Evolutionary conservation across 2,888 invertebrate genomes (phyloP), one percentile per base, ranked within the genome.

Genomic region (Bugula neritina): DNA sequence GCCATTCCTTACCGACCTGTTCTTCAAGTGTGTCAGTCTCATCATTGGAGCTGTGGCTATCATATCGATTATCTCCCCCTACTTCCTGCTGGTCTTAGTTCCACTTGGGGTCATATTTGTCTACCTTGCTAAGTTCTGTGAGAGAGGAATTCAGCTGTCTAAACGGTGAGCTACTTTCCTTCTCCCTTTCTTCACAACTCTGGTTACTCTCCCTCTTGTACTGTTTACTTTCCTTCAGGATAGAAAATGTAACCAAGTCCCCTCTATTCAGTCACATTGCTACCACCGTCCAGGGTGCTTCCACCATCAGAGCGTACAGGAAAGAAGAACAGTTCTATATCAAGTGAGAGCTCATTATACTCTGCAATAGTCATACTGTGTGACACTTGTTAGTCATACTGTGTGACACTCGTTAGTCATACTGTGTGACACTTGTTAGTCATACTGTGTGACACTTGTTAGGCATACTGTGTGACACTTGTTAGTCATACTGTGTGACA

Each of bases 41-140:
- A 93, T 94, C 85, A 80, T 92, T 80, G 87, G 88, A 71, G 89
- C 93, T 73, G 90, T 94, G 74, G 74, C 93, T 76, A 93, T 94
- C 17, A 90, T 95, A 78, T 90, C 90, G 86, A 88, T 88, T 79
- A 91, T 93, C 76, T 94, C 94, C 71, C 92, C 92, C 84, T 81
- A 79, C 75, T 84, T 86, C 73, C 78, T 84, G 35, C 72, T 85
- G 29, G 82, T 82, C 23, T 77, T 82, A 52, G 72, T 85, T 17
- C 84, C 85, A 1, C 77, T 86, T 21, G 75, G 78, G 54, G 73
- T 78, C 34, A 73, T 83, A 3, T 85, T 86, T 74, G 71, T 80
- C 25, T 69, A 84, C 1, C 79, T 85, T 34, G 82, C 84, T 71
- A 75, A 78, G 17, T 77, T 83, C 71, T 86, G 85, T 77, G 78